Percentiles rank a stretch among this genome's conserved stretches.
These are phyloP conservation scores for Sakesphorus luctuosus DNA, from an alignment of 2,113 vertebrate species.

Conservation along the genomic window DNA sequence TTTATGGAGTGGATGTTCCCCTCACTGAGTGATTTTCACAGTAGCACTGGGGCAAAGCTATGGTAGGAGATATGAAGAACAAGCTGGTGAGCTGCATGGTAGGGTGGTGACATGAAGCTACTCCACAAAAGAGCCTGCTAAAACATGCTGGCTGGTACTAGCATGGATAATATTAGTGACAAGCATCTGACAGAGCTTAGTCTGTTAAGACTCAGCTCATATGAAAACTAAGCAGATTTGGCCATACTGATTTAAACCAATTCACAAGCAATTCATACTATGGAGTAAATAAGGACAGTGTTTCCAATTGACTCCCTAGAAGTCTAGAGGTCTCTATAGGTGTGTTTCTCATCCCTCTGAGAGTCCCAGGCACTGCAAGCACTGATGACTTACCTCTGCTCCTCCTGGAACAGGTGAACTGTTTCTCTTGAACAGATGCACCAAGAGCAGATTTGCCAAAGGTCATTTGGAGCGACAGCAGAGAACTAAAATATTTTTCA, in stretches of 20 bases:
- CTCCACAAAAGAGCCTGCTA: background rate
- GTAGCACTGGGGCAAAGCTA: background rate
- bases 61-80: background rate
- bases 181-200: background rate
- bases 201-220: background rate
- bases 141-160: background rate
- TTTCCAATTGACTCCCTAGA: background rate
- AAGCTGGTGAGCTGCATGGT: background rate
- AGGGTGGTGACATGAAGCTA: background rate
- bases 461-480: background rate
- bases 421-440: background rate
- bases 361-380: fast-evolving
- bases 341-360: background rate
- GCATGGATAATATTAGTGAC: background rate
- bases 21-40: background rate
- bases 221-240: background rate
- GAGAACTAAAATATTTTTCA: background rate
- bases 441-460: background rate
- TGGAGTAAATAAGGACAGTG: background rate
- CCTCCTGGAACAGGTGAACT: background rate
- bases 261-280: background rate
- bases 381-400: background rate
- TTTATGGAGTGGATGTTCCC: background rate
- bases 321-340: background rate
- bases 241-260: background rate